Evolutionary conservation across 2,797 vertebrate species (phyloP).

Genomic region (Remorina albescens): DNA sequence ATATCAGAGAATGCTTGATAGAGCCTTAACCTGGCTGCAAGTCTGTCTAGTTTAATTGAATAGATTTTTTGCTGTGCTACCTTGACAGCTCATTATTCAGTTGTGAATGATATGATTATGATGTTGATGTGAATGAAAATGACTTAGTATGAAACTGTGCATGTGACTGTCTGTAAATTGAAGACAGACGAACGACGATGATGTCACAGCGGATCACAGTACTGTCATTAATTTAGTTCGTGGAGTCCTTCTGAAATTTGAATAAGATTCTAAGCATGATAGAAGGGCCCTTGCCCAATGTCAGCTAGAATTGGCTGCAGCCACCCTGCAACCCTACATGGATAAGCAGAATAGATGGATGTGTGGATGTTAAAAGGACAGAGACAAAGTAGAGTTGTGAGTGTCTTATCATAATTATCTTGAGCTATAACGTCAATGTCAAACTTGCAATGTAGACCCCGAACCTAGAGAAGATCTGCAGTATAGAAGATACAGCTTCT

Average conservation of each 20-base stretch:
- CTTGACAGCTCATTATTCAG: slow-evolving; percentile 3
- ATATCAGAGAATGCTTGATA: slow-evolving; percentile 20
- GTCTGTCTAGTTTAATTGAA: slow-evolving; percentile 23
- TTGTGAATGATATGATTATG: background rate
- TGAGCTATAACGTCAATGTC: background rate
- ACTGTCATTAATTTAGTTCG: background rate
- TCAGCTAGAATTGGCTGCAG: no score
- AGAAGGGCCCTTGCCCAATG: background rate
- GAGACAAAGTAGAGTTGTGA: background rate
- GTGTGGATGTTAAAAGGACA: background rate
- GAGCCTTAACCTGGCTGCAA: slow-evolving; percentile 12
- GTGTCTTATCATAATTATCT: background rate
- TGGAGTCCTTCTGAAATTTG: background rate
- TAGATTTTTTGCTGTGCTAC: background rate
- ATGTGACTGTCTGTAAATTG: background rate
- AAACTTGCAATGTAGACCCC: background rate
- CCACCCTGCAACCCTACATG: no score
- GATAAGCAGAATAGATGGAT: no score
- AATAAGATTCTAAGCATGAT: background rate
- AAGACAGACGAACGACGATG: background rate
- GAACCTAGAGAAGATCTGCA: background rate
- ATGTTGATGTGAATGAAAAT: slow-evolving; percentile 4
- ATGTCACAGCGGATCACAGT: background rate
- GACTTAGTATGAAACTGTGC: background rate
- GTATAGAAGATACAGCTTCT: background rate